Evolutionary conservation across 2,113 vertebrate genomes (phyloP).

Genomic region (Poicephalus meyeri): DNA sequence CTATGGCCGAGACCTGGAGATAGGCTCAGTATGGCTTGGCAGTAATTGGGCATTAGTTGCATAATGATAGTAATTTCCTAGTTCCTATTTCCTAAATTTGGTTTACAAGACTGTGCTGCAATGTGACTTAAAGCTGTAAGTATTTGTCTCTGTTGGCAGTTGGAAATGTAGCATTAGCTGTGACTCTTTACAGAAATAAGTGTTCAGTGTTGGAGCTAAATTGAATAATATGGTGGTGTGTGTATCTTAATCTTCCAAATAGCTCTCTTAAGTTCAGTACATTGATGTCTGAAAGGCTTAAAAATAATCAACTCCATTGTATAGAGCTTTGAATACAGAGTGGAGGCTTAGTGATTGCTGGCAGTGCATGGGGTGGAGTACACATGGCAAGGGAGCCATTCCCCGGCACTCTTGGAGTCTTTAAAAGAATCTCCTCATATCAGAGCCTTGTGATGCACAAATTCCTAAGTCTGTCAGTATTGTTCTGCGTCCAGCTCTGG

Average conservation of each 20-base stretch:
- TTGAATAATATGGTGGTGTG: conserved; percentile 60
- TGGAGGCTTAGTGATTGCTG: conserved; percentile 23
- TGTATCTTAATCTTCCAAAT: conserved; percentile 48
- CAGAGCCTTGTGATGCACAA: background rate
- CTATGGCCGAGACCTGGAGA: background rate
- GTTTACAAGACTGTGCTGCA: background rate
- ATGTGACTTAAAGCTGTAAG: conserved; percentile 20
- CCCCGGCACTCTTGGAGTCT: background rate
- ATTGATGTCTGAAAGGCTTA: conserved; percentile 36
- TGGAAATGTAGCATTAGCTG: background rate
- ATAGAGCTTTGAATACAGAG: conserved; percentile 27
- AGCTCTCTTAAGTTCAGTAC: background rate
- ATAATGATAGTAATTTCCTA: conserved; percentile 24
- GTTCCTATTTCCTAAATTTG: background rate
- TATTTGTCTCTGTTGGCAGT: background rate
- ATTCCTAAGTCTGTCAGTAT: background rate
- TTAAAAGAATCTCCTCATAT: background rate
- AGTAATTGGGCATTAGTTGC: background rate
- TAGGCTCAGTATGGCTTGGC: background rate
- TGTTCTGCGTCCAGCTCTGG: background rate
- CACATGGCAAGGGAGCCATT: conserved; percentile 29
- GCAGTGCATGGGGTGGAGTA: background rate
- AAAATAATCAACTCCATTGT: conserved; percentile 62
- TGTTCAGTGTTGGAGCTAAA: conserved; percentile 25
- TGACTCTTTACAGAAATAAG: conserved; percentile 25